Evolutionary conservation across 1,140 invertebrate species (phyloP).

Genomic region (Pseudoatta argentina): DNA sequence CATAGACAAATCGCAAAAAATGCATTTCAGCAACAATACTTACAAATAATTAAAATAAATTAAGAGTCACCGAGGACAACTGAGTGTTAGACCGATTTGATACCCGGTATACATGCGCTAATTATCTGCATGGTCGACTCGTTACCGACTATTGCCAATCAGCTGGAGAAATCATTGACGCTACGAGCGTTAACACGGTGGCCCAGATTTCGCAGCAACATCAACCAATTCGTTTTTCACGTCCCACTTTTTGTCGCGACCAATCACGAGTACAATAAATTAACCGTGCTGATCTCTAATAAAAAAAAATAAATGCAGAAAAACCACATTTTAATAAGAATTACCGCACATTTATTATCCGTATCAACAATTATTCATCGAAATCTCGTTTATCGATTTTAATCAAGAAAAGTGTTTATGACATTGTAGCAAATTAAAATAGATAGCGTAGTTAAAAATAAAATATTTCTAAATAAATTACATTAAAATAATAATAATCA

Average conservation of each 20-base stretch:
- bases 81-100: constrained; percentile 57
- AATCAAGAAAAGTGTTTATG: not conserved
- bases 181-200: constrained; percentile 71
- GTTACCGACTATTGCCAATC: constrained; percentile 76
- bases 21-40: constrained; percentile 22
- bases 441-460: not conserved
- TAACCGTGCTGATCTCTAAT: constrained; percentile 1
- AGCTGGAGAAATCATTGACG: constrained; percentile 57
- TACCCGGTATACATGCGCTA: constrained; percentile 53
- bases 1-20: not conserved
- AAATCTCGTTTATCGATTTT: not conserved
- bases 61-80: constrained; percentile 75
- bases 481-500: not conserved
- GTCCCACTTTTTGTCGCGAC: constrained; percentile 61
- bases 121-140: constrained; percentile 61
- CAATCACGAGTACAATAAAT: constrained; percentile 27
- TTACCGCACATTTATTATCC: not conserved
- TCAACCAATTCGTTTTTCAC: constrained; percentile 79
- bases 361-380: not conserved
- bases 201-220: constrained; percentile 73
- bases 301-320: constrained; percentile 4
- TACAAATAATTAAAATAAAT: constrained; percentile 78
- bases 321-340: not conserved
- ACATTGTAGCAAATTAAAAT: not conserved
- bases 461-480: not conserved